A percentile compares a stretch with the other conserved stretches of the same genome.
Evolutionary conservation across 2,797 vertebrate genomes (phyloP).

Genomic region (Potorous gilbertii): DNA sequence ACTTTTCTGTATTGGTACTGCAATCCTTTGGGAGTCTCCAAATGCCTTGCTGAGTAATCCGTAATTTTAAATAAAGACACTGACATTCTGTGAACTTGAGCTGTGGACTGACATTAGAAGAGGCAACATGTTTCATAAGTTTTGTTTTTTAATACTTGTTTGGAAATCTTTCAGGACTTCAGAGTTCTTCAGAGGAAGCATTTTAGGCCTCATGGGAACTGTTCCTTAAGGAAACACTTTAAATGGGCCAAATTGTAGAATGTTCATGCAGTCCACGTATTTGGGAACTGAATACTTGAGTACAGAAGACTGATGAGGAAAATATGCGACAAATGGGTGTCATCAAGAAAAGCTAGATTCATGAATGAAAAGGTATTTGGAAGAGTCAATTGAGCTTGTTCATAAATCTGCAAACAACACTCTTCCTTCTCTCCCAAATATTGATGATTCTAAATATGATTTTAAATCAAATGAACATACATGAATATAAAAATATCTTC

Average conservation of each 20-base stretch:
- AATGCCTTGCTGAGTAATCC: neutral
- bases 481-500: neutral
- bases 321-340: rapidly evolving
- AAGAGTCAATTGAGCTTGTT: neutral
- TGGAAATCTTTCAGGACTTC: constrained; percentile 30
- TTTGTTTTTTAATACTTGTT: neutral
- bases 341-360: neutral
- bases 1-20: rapidly evolving
- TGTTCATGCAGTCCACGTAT: neutral
- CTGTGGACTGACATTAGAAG: neutral
- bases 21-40: neutral
- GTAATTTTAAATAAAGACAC: neutral
- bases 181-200: neutral
- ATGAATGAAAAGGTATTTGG: neutral
- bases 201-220: neutral
- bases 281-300: constrained; percentile 13
- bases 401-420: neutral
- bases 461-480: neutral
- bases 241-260: neutral
- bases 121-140: neutral
- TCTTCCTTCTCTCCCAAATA: neutral
- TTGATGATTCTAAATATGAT: neutral
- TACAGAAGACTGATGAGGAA: neutral
- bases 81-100: constrained; percentile 14
- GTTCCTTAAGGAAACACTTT: neutral